Evolutionary conservation across 2,888 invertebrate species (phyloP).

Genomic region (Netelia inedita): DNA sequence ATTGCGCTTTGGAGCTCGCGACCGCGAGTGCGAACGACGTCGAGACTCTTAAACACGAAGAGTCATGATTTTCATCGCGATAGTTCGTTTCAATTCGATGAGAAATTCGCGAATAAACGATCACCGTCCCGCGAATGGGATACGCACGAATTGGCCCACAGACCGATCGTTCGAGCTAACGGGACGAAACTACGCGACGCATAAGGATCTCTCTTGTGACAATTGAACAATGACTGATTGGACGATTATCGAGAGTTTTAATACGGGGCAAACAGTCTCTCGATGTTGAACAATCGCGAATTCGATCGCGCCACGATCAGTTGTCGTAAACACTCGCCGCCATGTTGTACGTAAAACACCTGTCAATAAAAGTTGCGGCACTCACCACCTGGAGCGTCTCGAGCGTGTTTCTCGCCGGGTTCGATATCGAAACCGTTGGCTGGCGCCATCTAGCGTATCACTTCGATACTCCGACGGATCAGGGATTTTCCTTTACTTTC

Average conservation of each 20-base stretch:
- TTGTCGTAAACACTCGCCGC: conserved; percentile 84
- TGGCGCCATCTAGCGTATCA: conserved; percentile 73
- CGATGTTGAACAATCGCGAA: conserved; percentile 65
- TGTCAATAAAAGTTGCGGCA: conserved; percentile 78
- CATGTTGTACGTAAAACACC: conserved; percentile 79
- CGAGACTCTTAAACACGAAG: neutral
- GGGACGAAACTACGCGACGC: conserved; percentile 39
- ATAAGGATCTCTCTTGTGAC: neutral
- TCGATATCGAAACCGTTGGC: conserved; percentile 20
- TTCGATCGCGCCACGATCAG: conserved; percentile 79
- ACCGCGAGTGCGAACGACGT: neutral
- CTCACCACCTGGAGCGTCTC: conserved; percentile 56
- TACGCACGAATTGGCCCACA: conserved; percentile 15
- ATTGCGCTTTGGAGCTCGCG: neutral
- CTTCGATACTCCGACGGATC: neutral
- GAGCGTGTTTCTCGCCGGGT: neutral
- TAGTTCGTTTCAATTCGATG: conserved; percentile 13
- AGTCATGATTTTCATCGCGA: neutral
- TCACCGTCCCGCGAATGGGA: conserved; percentile 7
- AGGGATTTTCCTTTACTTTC: neutral
- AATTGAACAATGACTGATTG: conserved; percentile 1
- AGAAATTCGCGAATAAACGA: conserved; percentile 54
- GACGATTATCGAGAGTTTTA: conserved; percentile 12
- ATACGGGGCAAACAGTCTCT: conserved; percentile 62
- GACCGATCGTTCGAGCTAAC: neutral